Conservation (phyloP, 2,797 vertebrate genomes). For the Pipistrellus kuhlii region DNA sequence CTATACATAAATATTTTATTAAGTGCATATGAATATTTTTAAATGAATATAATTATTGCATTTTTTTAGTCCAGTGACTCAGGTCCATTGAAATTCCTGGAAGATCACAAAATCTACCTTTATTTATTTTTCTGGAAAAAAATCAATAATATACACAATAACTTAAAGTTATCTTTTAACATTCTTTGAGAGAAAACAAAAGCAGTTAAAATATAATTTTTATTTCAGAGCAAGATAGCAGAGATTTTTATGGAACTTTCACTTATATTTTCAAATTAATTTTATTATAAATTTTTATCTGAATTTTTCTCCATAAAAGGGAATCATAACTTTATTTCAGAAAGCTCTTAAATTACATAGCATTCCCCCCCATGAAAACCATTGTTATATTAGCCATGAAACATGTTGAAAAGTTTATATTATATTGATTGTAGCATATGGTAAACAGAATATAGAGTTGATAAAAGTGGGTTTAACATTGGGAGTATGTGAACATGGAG, state of each 20-base stretch:
- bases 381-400: not conserved
- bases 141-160: not conserved
- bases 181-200: conserved; percentile 12
- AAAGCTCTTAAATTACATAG: not conserved
- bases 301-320: not conserved
- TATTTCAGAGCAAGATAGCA: not conserved
- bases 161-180: not conserved
- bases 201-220: not conserved
- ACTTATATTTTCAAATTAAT: conserved; percentile 29
- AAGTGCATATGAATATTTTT: not conserved
- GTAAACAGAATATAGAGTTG: not conserved
- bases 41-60: not conserved
- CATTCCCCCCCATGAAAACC: not conserved
- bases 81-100: not conserved
- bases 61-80: not conserved
- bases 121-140: not conserved
- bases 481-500: not conserved
- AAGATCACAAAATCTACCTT: not conserved
- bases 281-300: not conserved
- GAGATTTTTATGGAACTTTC: not conserved
- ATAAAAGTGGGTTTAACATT: not conserved
- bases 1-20: not conserved
- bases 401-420: not conserved
- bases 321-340: conserved; percentile 38
- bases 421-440: not conserved